Evolutionary conservation across 2,797 vertebrate species (phyloP).

Genomic region (Sardinella longiceps): DNA sequence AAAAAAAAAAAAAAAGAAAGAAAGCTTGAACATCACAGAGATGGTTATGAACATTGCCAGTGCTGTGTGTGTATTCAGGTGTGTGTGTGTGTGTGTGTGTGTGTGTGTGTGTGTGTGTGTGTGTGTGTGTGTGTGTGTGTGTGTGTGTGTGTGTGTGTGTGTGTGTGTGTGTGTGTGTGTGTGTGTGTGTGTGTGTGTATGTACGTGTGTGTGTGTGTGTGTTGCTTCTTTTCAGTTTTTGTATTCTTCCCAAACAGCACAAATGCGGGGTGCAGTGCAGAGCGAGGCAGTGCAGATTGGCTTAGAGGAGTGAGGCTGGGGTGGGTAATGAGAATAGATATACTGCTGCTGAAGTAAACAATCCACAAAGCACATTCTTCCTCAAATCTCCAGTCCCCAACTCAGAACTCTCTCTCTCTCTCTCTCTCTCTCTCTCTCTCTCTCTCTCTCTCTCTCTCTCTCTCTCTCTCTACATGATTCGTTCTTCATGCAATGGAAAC

Average conservation of each 20-base stretch:
- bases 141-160: neutral
- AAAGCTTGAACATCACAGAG: neutral
- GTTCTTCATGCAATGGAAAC: neutral
- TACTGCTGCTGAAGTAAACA: neutral
- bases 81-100: constrained; percentile 4
- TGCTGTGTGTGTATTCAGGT: no score
- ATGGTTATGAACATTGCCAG: neutral
- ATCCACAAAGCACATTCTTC: neutral
- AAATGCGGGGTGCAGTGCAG: neutral
- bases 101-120: neutral
- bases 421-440: no score
- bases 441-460: no score
- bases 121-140: neutral
- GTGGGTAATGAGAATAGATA: neutral
- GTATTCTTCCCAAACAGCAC: neutral
- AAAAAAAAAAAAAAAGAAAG: neutral
- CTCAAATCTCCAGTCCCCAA: no score
- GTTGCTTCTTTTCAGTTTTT: neutral
- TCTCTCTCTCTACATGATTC: neutral
- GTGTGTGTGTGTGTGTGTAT: neutral
- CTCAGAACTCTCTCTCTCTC: no score
- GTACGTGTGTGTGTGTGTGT: neutral
- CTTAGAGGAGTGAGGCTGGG: no score
- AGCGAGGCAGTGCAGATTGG: no score
- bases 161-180: neutral